Evolutionary conservation across 2,888 invertebrate genomes (phyloP).

Genomic region (Nomada goodeniana): DNA sequence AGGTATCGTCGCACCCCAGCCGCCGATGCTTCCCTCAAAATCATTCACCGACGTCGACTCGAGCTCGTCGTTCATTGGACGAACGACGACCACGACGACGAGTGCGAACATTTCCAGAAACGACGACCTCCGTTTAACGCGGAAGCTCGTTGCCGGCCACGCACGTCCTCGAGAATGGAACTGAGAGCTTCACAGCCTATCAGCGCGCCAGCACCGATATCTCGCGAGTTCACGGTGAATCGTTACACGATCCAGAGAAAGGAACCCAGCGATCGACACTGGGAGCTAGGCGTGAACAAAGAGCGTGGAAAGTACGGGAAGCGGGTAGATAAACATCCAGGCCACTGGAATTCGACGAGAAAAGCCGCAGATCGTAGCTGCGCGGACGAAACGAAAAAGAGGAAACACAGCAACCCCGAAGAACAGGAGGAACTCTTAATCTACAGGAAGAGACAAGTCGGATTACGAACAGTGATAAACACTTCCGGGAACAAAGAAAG

Average conservation of each 20-base stretch:
- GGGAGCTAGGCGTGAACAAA: conserved; percentile 20
- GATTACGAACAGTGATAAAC: neutral
- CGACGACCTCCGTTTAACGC: conserved; percentile 60
- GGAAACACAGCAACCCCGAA: neutral
- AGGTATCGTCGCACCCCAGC: conserved; percentile 16
- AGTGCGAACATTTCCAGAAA: conserved; percentile 39
- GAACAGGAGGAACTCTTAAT: neutral
- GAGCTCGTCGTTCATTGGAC: conserved; percentile 56
- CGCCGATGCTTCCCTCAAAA: conserved; percentile 69
- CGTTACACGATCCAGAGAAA: neutral
- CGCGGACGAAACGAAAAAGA: no score
- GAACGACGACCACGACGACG: conserved; percentile 55
- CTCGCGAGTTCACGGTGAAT: conserved; percentile 40
- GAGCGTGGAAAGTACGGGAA: conserved; percentile 15
- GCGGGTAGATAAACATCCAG: conserved; percentile 15
- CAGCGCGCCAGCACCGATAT: conserved; percentile 54
- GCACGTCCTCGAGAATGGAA: conserved; percentile 70
- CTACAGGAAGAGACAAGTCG: neutral
- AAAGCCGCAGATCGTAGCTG: no score
- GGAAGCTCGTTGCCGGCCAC: conserved; percentile 54
- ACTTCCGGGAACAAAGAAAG: conserved; percentile 21
- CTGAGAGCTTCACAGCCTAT: conserved; percentile 58
- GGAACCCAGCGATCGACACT: neutral
- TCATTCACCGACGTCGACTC: conserved; percentile 45
- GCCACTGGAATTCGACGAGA: neutral